Base-by-base conservation (phyloP, 2,113 vertebrate species). In the Albula goreensis region DNA sequence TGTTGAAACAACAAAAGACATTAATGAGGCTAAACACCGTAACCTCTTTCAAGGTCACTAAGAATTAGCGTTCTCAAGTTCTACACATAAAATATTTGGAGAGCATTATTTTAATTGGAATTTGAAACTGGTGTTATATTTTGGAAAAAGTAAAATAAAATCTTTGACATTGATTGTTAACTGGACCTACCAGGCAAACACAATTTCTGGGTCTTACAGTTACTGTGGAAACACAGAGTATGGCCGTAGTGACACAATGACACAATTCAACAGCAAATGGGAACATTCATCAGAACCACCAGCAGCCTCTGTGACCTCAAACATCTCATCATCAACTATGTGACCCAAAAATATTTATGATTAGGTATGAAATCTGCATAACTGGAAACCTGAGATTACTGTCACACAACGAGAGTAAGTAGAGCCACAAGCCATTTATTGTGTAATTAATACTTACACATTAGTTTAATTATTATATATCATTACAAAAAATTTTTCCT, bases 1-100 rank as follows among this genome's bases (percentile, higher is more conserved):
- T 78, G 91, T 93, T 88, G 90, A 78, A 78, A 83, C 94, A 92
- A 91, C 78, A 90, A 83, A 83, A 9, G n/a, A 2, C n/a, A 7
- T 80, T 80, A 9, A 80, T 41, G 31, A 41, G 31, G 31, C 41
- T 22, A 41, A 15, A 50, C 79, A 50, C 17, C 5, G 41, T 50
- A 31, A 15, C 41, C 12, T 56, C 83, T 50, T 77, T 77, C 10
- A 25, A 74, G 25, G 5, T 2, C 22, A 74, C 22, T 25, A n/a
- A 74, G 70, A 74, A 41, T 41, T 41, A 41, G 31, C 31, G 1
- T 41, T 41, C 31, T 41, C 31, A 41, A 41, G 31, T 41, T 41
- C 31, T 41, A 41, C 31, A 41, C 31, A 41, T 41, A 41, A 41
- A 41, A 41, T 41, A 41, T 41, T 41, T 41, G 31, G 31, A 41